These are phyloP conservation scores for Laticauda colubrina DNA, from an alignment of 2,113 vertebrate genomes.

Conservation along the genomic window DNA sequence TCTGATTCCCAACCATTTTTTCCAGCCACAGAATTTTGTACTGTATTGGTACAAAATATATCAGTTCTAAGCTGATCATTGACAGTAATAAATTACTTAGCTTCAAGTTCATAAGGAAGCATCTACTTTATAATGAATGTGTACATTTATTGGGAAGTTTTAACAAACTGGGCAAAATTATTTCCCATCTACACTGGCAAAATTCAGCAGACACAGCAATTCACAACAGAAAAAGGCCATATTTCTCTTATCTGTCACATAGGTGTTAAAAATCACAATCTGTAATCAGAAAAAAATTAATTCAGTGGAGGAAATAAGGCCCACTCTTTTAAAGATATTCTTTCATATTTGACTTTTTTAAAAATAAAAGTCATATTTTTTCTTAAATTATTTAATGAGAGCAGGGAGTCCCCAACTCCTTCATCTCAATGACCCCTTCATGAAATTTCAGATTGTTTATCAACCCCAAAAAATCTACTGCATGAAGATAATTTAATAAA, in stretches of 20 bases:
- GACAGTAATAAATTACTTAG: background rate
- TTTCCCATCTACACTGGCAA: background rate
- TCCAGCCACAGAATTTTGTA: background rate
- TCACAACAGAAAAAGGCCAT: background rate
- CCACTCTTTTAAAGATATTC: background rate
- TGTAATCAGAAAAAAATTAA: background rate
- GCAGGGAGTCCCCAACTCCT: background rate
- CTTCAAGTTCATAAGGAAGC: background rate
- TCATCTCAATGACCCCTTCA: background rate
- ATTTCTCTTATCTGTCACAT: background rate
- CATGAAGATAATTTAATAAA: background rate
- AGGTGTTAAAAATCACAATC: background rate
- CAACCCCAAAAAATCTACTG: background rate
- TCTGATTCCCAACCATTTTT: background rate
- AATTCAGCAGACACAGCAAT: background rate
- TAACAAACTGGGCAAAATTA: background rate
- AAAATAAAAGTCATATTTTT: no score
- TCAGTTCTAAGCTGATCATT: background rate
- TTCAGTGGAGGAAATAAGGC: background rate
- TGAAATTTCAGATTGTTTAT: background rate
- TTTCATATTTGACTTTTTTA: background rate
- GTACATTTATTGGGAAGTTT: background rate
- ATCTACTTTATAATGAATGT: background rate
- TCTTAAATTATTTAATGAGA: background rate
- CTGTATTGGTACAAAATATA: background rate